phyloP scores from a whole-genome alignment of 2,888 invertebrate genomes.

The Trachelus stipa region DNA sequence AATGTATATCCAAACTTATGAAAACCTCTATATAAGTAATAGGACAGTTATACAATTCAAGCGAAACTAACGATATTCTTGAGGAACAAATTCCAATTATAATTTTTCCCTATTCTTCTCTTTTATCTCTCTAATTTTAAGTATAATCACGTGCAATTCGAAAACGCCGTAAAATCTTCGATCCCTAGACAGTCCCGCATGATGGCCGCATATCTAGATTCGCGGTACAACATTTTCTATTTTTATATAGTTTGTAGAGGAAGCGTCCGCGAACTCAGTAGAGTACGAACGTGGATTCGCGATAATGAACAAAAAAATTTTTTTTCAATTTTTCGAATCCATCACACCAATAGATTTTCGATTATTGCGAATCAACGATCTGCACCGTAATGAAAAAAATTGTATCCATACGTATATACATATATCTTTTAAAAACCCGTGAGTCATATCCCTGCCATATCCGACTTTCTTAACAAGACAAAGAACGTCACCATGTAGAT shows the following conservation, averaged over 20 bases:
- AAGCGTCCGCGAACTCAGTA: neutral
- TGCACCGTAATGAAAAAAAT: neutral
- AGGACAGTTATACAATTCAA: neutral
- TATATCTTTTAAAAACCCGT: conserved; percentile 24
- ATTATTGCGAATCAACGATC: neutral
- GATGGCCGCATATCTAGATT: neutral
- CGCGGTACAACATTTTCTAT: conserved; percentile 51
- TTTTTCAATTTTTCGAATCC: neutral
- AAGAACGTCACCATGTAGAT: neutral
- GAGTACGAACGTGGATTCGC: neutral
- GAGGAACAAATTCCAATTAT: neutral
- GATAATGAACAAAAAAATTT: neutral
- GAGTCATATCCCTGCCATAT: conserved; percentile 56
- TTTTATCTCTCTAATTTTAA: neutral
- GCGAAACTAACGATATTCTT: neutral
- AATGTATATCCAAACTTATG: neutral
- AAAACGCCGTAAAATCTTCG: neutral
- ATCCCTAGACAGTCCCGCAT: neutral
- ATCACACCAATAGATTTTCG: neutral
- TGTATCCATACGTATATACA: neutral
- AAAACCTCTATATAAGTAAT: neutral
- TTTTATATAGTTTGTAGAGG: conserved; percentile 63
- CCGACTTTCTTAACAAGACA: conserved; percentile 27
- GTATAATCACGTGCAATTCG: neutral
- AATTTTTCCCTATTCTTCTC: neutral